Evolutionary conservation across 2,797 vertebrate species (phyloP).

Genomic region (Peromyscus melanophrys): DNA sequence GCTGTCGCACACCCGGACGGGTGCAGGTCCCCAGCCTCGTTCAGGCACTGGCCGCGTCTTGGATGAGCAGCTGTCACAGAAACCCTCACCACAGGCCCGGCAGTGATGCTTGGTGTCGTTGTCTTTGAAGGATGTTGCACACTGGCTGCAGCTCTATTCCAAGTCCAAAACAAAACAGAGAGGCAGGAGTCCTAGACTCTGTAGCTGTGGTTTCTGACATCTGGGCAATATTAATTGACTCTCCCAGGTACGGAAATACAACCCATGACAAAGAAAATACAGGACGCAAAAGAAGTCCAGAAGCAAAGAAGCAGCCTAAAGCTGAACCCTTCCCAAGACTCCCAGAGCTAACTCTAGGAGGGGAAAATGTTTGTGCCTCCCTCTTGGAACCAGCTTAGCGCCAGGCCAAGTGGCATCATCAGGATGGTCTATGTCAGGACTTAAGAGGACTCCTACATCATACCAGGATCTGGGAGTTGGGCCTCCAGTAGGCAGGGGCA

Average conservation of each 20-base stretch:
- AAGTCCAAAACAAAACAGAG: conserved; percentile 81
- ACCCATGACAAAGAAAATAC: background rate
- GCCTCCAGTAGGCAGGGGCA: conserved; percentile 98
- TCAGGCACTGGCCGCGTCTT: conserved; percentile 96
- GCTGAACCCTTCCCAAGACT: background rate
- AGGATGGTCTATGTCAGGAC: background rate
- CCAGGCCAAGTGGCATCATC: background rate
- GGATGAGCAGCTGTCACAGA: conserved; percentile 97
- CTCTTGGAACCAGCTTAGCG: conserved; percentile 21
- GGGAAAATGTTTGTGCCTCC: background rate
- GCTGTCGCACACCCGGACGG: conserved; percentile 96
- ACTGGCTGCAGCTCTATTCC: conserved; percentile 95
- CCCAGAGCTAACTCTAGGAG: background rate
- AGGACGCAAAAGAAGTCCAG: background rate
- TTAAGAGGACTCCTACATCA: conserved; percentile 61
- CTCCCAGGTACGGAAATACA: background rate
- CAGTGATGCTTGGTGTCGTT: conserved; percentile 99
- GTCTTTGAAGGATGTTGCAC: conserved; percentile 94
- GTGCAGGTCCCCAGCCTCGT: conserved; percentile 97
- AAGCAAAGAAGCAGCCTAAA: background rate
- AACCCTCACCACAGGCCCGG: conserved; percentile 97
- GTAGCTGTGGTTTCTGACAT: background rate
- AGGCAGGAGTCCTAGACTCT: background rate
- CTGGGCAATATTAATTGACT: background rate
- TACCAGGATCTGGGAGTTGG: conserved; percentile 98